Evolutionary conservation across 2,797 vertebrate genomes (phyloP), one percentile per base, ranked within the genome.

Genomic region (Neosilurus mollespiculum): DNA sequence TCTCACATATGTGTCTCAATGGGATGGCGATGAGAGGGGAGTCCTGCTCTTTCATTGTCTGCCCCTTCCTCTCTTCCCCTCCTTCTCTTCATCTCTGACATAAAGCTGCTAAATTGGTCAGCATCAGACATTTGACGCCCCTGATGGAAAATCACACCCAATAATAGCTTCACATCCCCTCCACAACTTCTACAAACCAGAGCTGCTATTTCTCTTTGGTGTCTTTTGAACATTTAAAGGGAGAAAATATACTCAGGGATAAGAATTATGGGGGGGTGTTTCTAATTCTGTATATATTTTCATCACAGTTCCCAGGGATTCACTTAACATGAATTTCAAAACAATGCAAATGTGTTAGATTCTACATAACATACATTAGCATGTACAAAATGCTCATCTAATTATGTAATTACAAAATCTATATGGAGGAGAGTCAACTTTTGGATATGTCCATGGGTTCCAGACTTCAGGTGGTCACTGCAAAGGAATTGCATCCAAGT

Each of bases 141-240:
- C 49, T 54, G 79, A 88, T 90, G 90, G 89, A 93, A 93, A 93
- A 93, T 92, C 92, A 92, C 89, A 88, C 81, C 89, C 89, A 91
- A 92, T 93, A 93, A 89, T 92, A 93, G 87, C 37, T 87, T 91
- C n/a, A n/a, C n/a, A n/a, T n/a, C n/a, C n/a, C n/a, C n/a, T n/a
- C n/a, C n/a, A n/a, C n/a, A n/a, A n/a, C n/a, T n/a, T n/a, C n/a
- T 70, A 69, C 86, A 88, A 85, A 85, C 85, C 80, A 87, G 61
- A 49, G n/a, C 76, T 9, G 4, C 81, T 8, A 34, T 37, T 66
- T 87, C 78, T 80, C 34, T 83, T 86, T 91, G 12, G 30, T 43
- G 76, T 58, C 69, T 66, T 81, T 91, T 91, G 86, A 90, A 76
- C 70, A 58, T 11, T 59, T 37, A 51, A 14, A 37, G 22, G 65